Evolutionary conservation across 2,113 vertebrate genomes (phyloP).

Genomic region (Corynorhinus townsendii): DNA sequence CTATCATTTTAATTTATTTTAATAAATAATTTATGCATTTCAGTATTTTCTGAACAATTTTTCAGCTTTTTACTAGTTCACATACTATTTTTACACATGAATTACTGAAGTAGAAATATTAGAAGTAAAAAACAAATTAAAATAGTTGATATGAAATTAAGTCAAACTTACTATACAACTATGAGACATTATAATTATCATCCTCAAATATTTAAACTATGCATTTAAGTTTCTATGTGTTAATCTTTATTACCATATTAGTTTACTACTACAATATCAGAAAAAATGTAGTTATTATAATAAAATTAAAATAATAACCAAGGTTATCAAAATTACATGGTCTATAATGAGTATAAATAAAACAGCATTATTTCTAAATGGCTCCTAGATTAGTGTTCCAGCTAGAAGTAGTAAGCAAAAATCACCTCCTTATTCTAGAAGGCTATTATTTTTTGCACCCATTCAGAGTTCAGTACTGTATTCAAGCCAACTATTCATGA

Average conservation of each 20-base stretch:
- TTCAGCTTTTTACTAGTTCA: neutral
- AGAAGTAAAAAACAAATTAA: conserved; percentile 19
- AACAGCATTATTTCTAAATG: neutral
- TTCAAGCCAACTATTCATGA: neutral
- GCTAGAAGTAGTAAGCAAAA: neutral
- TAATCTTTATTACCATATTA: neutral
- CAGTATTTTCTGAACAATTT: neutral
- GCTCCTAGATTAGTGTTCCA: neutral
- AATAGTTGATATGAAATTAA: neutral
- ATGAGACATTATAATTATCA: neutral
- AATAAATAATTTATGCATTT: neutral
- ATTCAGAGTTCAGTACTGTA: neutral
- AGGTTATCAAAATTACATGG: neutral
- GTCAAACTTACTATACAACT: neutral
- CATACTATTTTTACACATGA: neutral
- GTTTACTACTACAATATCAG: neutral
- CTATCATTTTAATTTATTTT: neutral
- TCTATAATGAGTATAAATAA: neutral
- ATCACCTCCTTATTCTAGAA: neutral
- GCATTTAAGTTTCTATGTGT: neutral
- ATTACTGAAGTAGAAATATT: neutral
- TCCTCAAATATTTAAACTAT: neutral
- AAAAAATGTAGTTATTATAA: neutral
- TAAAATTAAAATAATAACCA: neutral
- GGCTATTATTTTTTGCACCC: neutral